Conservation (phyloP, 2,113 vertebrate species). For the Zosterops lateralis region DNA sequence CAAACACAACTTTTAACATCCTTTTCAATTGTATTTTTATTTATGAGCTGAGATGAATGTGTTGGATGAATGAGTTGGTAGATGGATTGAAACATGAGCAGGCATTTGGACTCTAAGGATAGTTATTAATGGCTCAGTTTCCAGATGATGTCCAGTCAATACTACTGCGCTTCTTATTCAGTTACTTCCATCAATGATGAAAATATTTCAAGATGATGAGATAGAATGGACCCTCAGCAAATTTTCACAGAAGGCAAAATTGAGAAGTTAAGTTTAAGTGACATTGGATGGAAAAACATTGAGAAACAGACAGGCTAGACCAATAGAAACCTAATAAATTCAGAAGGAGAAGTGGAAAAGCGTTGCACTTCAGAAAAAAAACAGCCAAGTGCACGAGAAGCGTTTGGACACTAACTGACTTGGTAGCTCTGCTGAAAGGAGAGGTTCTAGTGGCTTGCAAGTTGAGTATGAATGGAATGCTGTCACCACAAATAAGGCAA, state of each 20-base stretch:
- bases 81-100: not conserved
- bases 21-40: not conserved
- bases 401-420: not conserved
- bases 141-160: not conserved
- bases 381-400: not conserved
- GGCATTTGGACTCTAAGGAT: not conserved
- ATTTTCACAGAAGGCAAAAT: not conserved
- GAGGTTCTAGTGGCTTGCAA: not conserved
- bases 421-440: not conserved
- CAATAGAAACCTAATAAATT: not conserved
- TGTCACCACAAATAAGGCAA: not conserved
- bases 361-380: not conserved
- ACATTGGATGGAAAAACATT: not conserved
- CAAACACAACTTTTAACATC: not conserved
- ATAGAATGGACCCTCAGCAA: not conserved
- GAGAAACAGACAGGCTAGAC: not conserved
- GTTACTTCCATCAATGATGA: not conserved
- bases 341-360: not conserved
- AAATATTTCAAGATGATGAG: not conserved
- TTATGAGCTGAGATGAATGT: not conserved
- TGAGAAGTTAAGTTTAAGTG: not conserved
- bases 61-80: not conserved
- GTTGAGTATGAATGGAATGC: not conserved
- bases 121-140: constrained; percentile 5
- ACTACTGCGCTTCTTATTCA: not conserved